These are phyloP conservation scores for Polydrusus cervinus DNA, from an alignment of 2,888 invertebrate species.

Conservation along the genomic window DNA sequence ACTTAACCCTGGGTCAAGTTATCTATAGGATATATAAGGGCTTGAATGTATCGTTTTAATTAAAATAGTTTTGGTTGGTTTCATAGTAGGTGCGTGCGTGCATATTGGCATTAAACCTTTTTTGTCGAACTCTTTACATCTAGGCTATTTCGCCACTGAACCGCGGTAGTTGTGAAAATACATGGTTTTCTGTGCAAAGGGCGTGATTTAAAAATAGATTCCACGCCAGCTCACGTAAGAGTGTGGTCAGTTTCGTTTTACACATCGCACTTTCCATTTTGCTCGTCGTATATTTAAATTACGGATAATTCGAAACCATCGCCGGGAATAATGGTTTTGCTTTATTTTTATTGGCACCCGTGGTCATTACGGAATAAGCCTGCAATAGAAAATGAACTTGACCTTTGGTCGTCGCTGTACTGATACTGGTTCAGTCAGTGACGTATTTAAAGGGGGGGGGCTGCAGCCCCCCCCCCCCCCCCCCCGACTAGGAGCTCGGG, in stretches of 20 bases:
- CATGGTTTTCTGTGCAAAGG: conserved; percentile 8
- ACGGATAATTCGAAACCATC: conserved; percentile 25
- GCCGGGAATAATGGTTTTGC: conserved; percentile 29
- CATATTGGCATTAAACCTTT: too few relatives aligned
- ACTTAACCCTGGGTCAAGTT: background rate
- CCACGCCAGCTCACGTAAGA: conserved; percentile 24
- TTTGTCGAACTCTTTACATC: too few relatives aligned
- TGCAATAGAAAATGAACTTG: conserved; percentile 19
- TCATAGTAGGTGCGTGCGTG: too few relatives aligned
- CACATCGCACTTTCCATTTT: conserved; percentile 20
- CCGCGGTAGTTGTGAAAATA: background rate
- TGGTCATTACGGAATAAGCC: background rate
- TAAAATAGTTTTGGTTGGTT: too few relatives aligned
- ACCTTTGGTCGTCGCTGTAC: conserved; percentile 25
- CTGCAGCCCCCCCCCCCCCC: too few relatives aligned
- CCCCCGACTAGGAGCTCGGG: too few relatives aligned
- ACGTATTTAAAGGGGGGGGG: too few relatives aligned
- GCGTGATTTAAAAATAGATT: conserved; percentile 17
- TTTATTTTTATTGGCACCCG: conserved; percentile 36
- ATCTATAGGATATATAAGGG: background rate
- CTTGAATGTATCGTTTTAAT: too few relatives aligned
- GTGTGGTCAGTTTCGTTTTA: conserved; percentile 23
- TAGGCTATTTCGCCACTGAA: too few relatives aligned
- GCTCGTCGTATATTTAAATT: conserved; percentile 16
- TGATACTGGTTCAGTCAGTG: too few relatives aligned